Evolutionary conservation across 2,797 vertebrate species (phyloP), one percentile per base, ranked within the genome.

Genomic region (Helicolenus hilgendorfi): DNA sequence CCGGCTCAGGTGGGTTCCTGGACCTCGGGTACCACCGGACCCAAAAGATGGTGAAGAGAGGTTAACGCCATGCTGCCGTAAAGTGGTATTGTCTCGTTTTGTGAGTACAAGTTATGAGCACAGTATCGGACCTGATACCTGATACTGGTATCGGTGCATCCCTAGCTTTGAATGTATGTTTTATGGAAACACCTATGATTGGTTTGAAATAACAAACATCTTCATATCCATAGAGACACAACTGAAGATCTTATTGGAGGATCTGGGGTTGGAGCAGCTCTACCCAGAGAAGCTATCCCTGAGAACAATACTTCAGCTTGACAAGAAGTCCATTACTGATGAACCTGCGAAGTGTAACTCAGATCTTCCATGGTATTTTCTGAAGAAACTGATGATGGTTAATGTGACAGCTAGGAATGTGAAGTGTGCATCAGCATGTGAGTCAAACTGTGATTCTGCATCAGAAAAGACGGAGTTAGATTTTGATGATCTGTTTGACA

Each of bases 311-410:
- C 95, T 97, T 7, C 85, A 96, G 79, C 94, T 97, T 71, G 77
- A 91, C 27, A 7, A 76, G 35, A 93, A 79, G 64, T 88, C 86
- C 56, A 84, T 94, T 4, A 86, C 27, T 7, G 94, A 96, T 83
- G 89, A 92, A 64, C 26, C 83, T 70, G 79, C 55, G 5, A 84
- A 68, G 26, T 76, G 81, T 62, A 68, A 82, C 2, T 93, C 91
- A 73, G 88, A 94, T 49, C 86, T 96, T 53, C 86, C 94, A 31
- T 95, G 94, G 92, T 60, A 84, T 77, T 95, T 97, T 68, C 83
- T 97, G 1, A 96, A 95, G 85, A 96, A 92, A 84, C 38, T 97
- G 4, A 95, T 96, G 93, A 96, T 96, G 96, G 91, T 94, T 1
- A 97, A 96, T 77, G 95, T 95, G 26, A 95, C 92, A 71, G 92